Evolutionary conservation across 1,140 invertebrate genomes (phyloP).

Genomic region (Cyrtorhinus lividipennis): DNA sequence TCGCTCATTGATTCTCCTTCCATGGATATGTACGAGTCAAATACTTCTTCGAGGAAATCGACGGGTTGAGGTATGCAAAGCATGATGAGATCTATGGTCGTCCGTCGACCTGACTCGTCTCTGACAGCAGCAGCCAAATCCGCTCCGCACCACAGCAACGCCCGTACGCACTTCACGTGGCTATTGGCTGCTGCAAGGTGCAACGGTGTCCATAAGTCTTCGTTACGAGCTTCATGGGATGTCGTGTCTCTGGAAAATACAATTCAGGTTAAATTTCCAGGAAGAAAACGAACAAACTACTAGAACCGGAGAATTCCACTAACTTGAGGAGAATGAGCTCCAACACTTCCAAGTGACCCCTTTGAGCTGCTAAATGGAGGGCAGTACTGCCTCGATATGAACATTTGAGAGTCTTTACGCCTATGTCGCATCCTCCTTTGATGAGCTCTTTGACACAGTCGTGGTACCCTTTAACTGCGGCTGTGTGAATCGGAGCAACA

Average conservation of each 20-base stretch:
- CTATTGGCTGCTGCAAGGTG: slow-evolving; percentile 42
- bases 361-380: slow-evolving; percentile 42
- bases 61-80: slow-evolving; percentile 36
- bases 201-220: slow-evolving; percentile 36
- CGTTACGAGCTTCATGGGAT: neutral
- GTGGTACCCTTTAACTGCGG: slow-evolving; percentile 45
- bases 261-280: too few relatives aligned
- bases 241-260: slow-evolving; percentile 19
- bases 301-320: too few relatives aligned
- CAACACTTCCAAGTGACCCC: slow-evolving; percentile 31
- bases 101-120: slow-evolving; percentile 34
- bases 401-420: slow-evolving; percentile 27
- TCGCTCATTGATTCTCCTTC: slow-evolving; percentile 33
- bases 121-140: slow-evolving; percentile 40
- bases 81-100: slow-evolving; percentile 34
- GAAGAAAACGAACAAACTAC: too few relatives aligned
- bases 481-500: slow-evolving; percentile 50
- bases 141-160: slow-evolving; percentile 41
- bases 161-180: slow-evolving; percentile 38
- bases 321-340: slow-evolving; percentile 13
- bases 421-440: slow-evolving; percentile 35
- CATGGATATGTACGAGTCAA: slow-evolving; percentile 34
- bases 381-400: slow-evolving; percentile 37
- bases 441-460: slow-evolving; percentile 46
- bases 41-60: slow-evolving; percentile 35